Evolutionary conservation across 2,797 vertebrate species (phyloP).

Genomic region (Gymnothorax javanicus): DNA sequence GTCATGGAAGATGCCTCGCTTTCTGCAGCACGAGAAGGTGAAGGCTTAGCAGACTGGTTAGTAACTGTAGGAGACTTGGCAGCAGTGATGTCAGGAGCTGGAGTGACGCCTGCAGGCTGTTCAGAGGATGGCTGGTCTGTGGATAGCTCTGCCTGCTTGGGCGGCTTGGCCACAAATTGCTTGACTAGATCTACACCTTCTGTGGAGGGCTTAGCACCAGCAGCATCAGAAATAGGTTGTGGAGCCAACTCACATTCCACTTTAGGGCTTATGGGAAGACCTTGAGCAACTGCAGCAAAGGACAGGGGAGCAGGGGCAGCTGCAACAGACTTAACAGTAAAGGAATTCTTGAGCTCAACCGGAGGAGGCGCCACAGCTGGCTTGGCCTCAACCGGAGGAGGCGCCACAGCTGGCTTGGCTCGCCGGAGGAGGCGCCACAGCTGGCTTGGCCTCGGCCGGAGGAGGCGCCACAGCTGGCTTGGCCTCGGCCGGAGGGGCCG

Average conservation of each 20-base stretch:
- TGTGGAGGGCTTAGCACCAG: background rate
- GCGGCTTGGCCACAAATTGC: background rate
- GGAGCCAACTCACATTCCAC: slow-evolving; percentile 21
- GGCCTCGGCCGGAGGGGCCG: too few relatives aligned
- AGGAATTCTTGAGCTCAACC: slow-evolving; percentile 50
- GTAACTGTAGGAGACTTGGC: background rate
- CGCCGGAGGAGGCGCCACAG: background rate
- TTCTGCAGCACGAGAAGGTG: slow-evolving; percentile 32
- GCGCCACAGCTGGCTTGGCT: slow-evolving; percentile 29
- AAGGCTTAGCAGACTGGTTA: slow-evolving; percentile 17
- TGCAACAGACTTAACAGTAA: slow-evolving; percentile 65
- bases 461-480: too few relatives aligned
- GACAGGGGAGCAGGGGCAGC: slow-evolving; percentile 65
- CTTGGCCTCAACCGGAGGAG: slow-evolving; percentile 30
- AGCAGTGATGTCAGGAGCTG: background rate
- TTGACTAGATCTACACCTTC: background rate
- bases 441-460: slow-evolving; percentile 30
- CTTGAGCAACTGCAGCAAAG: slow-evolving; percentile 60
- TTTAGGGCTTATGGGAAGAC: slow-evolving; percentile 39
- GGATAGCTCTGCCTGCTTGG: background rate
- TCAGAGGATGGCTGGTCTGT: background rate
- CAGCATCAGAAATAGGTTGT: slow-evolving; percentile 36
- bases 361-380: slow-evolving; percentile 31
- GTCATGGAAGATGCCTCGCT: background rate
- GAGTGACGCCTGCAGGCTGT: background rate